A percentile compares a stretch with the other conserved stretches of the same genome.
phyloP scores from a whole-genome alignment of 2,888 invertebrate genomes.

The Tanypteryx hageni region DNA sequence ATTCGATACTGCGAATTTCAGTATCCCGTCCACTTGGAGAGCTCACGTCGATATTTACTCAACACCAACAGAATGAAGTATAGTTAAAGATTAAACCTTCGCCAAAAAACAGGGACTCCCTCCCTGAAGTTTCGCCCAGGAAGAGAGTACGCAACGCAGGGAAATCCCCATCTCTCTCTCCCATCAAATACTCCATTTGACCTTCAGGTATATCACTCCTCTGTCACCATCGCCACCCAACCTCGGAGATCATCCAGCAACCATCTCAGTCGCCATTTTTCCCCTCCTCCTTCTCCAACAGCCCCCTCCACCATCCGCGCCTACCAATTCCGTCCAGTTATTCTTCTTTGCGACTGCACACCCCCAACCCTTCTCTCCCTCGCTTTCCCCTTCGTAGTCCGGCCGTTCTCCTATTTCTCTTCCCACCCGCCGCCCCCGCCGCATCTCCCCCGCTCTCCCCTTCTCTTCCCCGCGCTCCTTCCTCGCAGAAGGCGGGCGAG shows the following conservation, averaged over 20 bases:
- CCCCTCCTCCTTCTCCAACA: background rate
- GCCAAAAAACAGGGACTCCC: no score
- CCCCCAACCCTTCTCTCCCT: background rate
- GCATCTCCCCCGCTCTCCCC: background rate
- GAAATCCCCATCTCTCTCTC: background rate
- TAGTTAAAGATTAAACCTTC: no score
- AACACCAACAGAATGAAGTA: no score
- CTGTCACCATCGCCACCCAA: background rate
- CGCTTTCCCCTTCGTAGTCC: background rate
- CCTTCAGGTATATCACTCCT: conserved; percentile 12
- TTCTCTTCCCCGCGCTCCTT: background rate
- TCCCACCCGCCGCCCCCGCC: background rate
- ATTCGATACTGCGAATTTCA: no score
- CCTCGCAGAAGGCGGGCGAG: conserved; percentile 36
- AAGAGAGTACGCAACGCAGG: background rate
- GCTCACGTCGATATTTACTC: no score
- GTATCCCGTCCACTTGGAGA: no score
- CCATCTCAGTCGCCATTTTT: background rate
- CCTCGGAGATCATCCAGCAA: background rate
- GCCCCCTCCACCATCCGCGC: background rate
- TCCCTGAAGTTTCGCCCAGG: no score
- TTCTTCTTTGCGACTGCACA: no score
- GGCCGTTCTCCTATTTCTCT: background rate
- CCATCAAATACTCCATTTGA: conserved; percentile 39
- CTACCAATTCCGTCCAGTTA: background rate